Evolutionary conservation across 2,113 vertebrate genomes (phyloP).

Genomic region (Ciconia maguari): DNA sequence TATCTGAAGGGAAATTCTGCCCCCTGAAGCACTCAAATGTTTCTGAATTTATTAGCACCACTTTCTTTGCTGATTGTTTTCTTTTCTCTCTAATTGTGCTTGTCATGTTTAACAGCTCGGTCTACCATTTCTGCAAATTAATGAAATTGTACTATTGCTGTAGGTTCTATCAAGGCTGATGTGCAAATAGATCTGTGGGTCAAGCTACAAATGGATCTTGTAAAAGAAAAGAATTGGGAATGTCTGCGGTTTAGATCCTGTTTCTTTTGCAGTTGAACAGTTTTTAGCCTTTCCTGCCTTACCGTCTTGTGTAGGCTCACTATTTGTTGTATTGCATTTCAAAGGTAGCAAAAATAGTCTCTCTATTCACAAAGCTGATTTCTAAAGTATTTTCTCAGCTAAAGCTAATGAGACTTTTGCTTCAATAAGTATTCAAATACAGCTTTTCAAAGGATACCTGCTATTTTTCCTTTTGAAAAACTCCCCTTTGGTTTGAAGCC

Average conservation of each 20-base stretch:
- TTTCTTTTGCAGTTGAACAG: neutral
- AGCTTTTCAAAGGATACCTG: neutral
- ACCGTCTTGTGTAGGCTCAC: neutral
- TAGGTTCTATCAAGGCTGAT: neutral
- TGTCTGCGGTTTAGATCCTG: neutral
- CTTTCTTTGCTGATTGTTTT: neutral
- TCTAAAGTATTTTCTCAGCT: neutral
- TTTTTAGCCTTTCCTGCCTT: neutral
- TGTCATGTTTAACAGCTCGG: neutral
- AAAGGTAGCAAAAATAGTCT: slow-evolving; percentile 2
- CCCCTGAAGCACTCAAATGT: neutral
- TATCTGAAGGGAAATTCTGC: neutral
- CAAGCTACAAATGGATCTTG: neutral
- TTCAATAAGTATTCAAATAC: neutral
- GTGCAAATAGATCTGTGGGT: neutral
- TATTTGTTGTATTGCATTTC: neutral
- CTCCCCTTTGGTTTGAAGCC: neutral
- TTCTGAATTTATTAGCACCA: neutral
- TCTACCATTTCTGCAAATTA: neutral
- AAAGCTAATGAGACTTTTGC: neutral
- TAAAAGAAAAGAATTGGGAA: neutral
- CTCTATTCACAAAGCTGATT: neutral
- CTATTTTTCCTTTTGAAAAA: neutral
- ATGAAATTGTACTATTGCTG: neutral
- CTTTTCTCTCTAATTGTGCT: neutral